These are phyloP conservation scores for Centropristis striata DNA, from an alignment of 2,113 vertebrate species.

Conservation along the genomic window DNA sequence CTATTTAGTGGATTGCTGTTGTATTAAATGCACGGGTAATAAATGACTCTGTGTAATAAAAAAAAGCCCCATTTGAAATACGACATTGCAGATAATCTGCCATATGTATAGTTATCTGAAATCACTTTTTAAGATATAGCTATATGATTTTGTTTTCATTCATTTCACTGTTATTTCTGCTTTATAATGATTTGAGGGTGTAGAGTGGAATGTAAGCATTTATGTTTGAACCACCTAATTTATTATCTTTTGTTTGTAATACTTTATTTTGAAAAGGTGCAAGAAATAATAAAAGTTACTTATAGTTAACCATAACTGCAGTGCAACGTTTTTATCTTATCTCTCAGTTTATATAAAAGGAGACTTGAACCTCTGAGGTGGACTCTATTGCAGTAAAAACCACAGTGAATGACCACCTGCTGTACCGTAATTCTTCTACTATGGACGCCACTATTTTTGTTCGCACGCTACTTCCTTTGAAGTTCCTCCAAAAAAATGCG, in stretches of 20 bases:
- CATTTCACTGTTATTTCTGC: slow-evolving; percentile 37
- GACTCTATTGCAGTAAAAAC: not conserved
- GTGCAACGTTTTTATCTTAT: slow-evolving; percentile 15
- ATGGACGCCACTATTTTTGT: not conserved
- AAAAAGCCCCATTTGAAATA: not conserved
- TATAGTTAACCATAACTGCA: slow-evolving; percentile 38
- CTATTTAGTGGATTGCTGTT: slow-evolving; percentile 54
- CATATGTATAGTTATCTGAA: slow-evolving; percentile 50
- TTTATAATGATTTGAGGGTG: slow-evolving; percentile 40
- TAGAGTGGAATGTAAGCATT: slow-evolving; percentile 65
- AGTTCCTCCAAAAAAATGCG: not conserved
- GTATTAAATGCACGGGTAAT: slow-evolving; percentile 42
- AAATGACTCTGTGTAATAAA: slow-evolving; percentile 23
- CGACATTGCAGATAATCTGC: slow-evolving; percentile 10
- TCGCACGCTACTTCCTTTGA: rapidly evolving
- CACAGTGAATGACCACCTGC: not conserved
- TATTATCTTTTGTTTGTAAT: slow-evolving; percentile 80
- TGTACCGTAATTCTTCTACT: slow-evolving; percentile 30
- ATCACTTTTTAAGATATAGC: slow-evolving; percentile 36
- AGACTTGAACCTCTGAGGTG: not conserved
- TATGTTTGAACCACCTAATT: slow-evolving; percentile 77
- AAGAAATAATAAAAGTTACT: slow-evolving; percentile 75
- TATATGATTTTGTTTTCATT: slow-evolving; percentile 48
- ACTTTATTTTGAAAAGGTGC: slow-evolving; percentile 66
- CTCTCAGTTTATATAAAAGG: not conserved